Percentiles rank a stretch among this genome's conserved stretches.
These are phyloP conservation scores for Ptyas mucosa DNA, from an alignment of 2,113 vertebrate genomes.

Conservation along the genomic window DNA sequence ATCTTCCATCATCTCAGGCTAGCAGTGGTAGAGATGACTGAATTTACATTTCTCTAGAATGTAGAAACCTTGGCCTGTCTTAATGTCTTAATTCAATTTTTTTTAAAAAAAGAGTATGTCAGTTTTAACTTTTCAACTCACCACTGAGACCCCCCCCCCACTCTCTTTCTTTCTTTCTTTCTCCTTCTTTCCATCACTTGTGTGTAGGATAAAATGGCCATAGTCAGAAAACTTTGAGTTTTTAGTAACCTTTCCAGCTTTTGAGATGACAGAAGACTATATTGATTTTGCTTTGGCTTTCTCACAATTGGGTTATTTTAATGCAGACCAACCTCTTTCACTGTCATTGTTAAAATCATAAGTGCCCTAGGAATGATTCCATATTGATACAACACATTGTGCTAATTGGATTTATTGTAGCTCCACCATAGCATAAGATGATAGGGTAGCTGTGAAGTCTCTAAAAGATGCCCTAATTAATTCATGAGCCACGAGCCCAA, in stretches of 20 bases:
- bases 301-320: background rate
- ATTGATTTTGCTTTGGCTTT: background rate
- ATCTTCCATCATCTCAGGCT: background rate
- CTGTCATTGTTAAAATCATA: background rate
- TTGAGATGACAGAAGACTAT: background rate
- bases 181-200: background rate
- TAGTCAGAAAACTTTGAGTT: background rate
- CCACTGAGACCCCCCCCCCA: background rate
- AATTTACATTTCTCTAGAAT: background rate
- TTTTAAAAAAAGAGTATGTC: background rate
- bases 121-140: background rate
- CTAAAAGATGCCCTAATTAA: too few species aligned
- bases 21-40: background rate
- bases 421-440: background rate
- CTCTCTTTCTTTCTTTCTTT: too few species aligned
- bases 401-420: background rate
- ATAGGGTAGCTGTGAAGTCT: too few species aligned
- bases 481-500: too few species aligned
- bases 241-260: background rate
- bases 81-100: background rate
- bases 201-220: background rate
- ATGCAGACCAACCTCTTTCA: background rate
- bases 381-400: background rate
- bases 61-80: background rate
- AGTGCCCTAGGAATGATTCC: background rate